phyloP scores from a whole-genome alignment of 2,888 invertebrate species.

The Helleia helle region DNA sequence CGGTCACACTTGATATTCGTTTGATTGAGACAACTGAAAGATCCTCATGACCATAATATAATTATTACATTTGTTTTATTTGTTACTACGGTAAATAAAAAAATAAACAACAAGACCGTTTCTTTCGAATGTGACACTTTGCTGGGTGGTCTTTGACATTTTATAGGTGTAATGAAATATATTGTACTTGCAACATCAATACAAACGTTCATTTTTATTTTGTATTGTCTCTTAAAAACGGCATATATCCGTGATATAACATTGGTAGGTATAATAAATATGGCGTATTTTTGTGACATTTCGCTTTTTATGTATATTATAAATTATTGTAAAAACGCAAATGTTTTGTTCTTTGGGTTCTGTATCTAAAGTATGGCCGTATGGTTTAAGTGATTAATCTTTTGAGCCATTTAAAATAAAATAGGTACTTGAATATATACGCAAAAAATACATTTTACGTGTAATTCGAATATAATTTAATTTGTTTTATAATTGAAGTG shows the following conservation, averaged over 20 bases:
- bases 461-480: too few relatives aligned
- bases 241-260: background rate
- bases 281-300: background rate
- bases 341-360: conserved; percentile 1
- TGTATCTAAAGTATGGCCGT: too few relatives aligned
- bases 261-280: background rate
- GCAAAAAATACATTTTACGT: too few relatives aligned
- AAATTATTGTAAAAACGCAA: background rate
- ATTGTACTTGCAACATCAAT: conserved; percentile 16
- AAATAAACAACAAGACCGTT: conserved; percentile 21
- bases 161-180: conserved; percentile 23
- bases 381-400: too few relatives aligned
- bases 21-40: too few relatives aligned
- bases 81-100: conserved; percentile 10
- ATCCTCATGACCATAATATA: too few relatives aligned
- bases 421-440: too few relatives aligned
- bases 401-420: too few relatives aligned
- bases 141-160: conserved; percentile 23
- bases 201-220: conserved; percentile 12
- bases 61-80: too few relatives aligned
- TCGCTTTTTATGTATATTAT: background rate
- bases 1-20: too few relatives aligned
- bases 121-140: conserved; percentile 21
- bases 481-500: too few relatives aligned
- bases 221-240: conserved; percentile 8